Evolutionary conservation across 2,888 invertebrate genomes (phyloP), one percentile per base, ranked within the genome.

Genomic region (Phortica magna): DNA sequence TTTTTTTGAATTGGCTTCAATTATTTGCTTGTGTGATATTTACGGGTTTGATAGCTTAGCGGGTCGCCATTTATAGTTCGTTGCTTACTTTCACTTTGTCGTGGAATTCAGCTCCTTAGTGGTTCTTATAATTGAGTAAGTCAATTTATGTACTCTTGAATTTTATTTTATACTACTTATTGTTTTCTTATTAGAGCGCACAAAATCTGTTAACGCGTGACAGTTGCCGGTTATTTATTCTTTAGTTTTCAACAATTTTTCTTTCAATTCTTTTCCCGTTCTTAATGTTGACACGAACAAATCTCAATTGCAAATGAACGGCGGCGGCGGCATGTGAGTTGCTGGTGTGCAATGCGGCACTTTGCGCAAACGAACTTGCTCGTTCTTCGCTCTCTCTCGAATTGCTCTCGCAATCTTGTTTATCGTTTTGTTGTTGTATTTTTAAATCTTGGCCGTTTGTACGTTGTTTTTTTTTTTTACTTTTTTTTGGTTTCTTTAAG

Each of bases 221-320:
- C 68, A 68, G 22, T 55, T 31, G 22, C 19, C 6, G n/a, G 10
- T 83, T 79, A 79, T 82, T 79, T 79, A 77, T 74, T 73, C 81
- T 82, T 68, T 79, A 78, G 73, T 74, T 74, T 71, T n/a, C 70
- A 31, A 72, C 59, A 17, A 14, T 76, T 39, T 53, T 70, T 43
- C 39, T 65, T 74, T 14, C 14, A 31, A 31, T 71, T 1, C 65
- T 17, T 59, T 73, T 68, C 64, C 64, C 72, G 82, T 83, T 19
- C 79, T 73, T 65, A 64, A n/a, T 70, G 48, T 61, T 41, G 22
- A 3, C 73, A 77, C 74, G 78, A 82, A 83, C 84, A 88, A 88
- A 88, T 85, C 84, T 83, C 84, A 82, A 86, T 80, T 80, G 82
- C 84, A 86, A 88, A 88, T 88, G 81, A 88, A 83, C 31, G 31